Conservation (phyloP, 1,140 invertebrate species). For the Heliconius nattereri region DNA sequence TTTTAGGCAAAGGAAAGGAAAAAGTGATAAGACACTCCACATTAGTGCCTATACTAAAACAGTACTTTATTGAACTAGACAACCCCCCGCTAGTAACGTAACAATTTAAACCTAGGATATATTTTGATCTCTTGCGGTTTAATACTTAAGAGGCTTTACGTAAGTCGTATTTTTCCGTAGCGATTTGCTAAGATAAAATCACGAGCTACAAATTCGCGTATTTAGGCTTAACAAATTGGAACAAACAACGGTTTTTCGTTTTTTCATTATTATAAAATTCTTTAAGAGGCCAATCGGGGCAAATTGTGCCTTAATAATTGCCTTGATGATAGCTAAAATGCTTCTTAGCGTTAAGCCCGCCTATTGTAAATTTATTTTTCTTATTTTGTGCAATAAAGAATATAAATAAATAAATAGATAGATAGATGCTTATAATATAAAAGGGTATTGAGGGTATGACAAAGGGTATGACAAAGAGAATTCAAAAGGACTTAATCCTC, state of each 20-base stretch:
- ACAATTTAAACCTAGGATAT: not conserved
- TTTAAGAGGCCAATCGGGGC: too few species aligned
- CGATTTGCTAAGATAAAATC: not conserved
- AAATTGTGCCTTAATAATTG: too few species aligned
- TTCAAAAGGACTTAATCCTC: not conserved
- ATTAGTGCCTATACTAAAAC: not conserved
- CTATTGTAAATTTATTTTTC: too few species aligned
- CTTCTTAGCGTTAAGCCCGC: too few species aligned
- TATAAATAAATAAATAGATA: too few species aligned
- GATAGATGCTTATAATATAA: too few species aligned
- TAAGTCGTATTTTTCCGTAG: not conserved
- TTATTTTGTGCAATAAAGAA: too few species aligned
- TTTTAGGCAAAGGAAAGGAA: too few species aligned
- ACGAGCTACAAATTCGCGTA: not conserved
- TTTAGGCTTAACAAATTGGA: slow-evolving; percentile 1
- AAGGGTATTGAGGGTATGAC: too few species aligned
- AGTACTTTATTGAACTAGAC: not conserved
- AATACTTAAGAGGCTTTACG: not conserved
- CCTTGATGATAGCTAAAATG: too few species aligned
- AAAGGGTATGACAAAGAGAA: too few species aligned
- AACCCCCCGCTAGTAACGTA: not conserved
- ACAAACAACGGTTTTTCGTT: not conserved
- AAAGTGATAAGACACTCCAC: too few species aligned
- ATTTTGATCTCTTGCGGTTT: not conserved
- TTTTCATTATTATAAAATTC: not conserved